Evolutionary conservation across 2,888 invertebrate genomes (phyloP).

Genomic region (Aporophyla lueneburgensis): DNA sequence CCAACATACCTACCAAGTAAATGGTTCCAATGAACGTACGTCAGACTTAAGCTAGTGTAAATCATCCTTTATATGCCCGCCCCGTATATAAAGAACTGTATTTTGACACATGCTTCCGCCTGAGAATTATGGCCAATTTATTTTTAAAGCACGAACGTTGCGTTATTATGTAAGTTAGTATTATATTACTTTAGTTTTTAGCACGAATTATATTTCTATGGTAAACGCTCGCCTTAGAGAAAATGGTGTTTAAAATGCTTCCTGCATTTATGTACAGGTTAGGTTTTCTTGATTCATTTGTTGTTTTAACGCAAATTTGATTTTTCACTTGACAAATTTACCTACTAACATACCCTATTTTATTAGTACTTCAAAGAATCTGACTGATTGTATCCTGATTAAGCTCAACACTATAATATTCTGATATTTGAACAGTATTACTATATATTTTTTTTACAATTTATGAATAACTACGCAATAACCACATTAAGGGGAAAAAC

Average conservation of each 20-base stretch:
- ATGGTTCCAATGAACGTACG: neutral
- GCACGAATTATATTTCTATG: neutral
- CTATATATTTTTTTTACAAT: no score
- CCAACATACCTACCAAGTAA: neutral
- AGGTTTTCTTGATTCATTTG: neutral
- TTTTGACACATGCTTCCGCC: conserved; percentile 50
- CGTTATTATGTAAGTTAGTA: conserved; percentile 11
- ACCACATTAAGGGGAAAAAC: neutral
- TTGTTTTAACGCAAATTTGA: neutral
- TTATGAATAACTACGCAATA: neutral
- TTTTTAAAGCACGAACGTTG: conserved; percentile 18
- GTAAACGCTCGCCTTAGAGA: neutral
- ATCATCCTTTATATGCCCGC: conserved; percentile 28
- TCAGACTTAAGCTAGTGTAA: conserved; percentile 13
- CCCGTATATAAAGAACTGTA: conserved; percentile 35
- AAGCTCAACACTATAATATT: neutral
- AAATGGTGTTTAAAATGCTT: neutral
- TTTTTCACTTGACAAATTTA: neutral
- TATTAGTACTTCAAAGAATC: neutral
- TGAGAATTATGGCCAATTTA: conserved; percentile 52
- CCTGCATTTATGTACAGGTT: neutral
- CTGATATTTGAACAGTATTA: neutral
- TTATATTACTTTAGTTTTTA: conserved; percentile 2
- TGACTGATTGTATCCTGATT: neutral
- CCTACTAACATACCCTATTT: neutral